These are phyloP conservation scores for Anguilla obscura DNA, from an alignment of 2,797 vertebrate genomes.

Conservation along the genomic window DNA sequence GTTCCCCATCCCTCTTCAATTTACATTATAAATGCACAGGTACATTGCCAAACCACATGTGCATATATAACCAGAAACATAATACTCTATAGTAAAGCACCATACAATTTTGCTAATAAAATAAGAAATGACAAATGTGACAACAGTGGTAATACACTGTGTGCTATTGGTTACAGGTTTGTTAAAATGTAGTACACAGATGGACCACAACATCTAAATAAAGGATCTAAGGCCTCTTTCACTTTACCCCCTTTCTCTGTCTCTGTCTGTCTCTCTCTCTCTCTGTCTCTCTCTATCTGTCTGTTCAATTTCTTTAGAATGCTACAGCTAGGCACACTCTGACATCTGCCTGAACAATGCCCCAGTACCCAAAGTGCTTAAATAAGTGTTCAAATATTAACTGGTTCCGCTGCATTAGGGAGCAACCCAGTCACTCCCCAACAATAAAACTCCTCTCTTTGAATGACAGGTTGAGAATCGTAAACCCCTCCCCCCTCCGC, in stretches of 20 bases:
- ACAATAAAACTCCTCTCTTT: constrained; percentile 49
- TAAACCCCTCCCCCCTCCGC: constrained; percentile 48
- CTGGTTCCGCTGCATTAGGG: constrained; percentile 65
- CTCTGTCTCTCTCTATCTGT: constrained; percentile 25
- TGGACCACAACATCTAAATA: not conserved
- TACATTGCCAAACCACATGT: not conserved
- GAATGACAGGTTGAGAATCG: constrained; percentile 41
- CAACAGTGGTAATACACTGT: no score
- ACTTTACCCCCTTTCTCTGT: not conserved
- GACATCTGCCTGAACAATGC: constrained; percentile 63
- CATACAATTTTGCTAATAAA: not conserved
- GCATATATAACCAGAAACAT: not conserved
- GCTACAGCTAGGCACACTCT: constrained; percentile 30
- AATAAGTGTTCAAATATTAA: constrained; percentile 73
- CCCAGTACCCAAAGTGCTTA: constrained; percentile 47
- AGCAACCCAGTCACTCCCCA: constrained; percentile 4
- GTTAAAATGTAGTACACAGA: not conserved
- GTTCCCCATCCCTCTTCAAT: not conserved
- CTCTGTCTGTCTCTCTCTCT: constrained; percentile 23
- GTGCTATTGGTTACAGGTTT: no score
- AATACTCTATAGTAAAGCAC: not conserved
- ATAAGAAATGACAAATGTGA: no score
- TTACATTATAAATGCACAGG: not conserved
- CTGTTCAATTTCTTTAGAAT: not conserved
- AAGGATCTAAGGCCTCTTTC: constrained; percentile 27